These are phyloP conservation scores for Pterois miles DNA, from an alignment of 2,797 vertebrate species.

Conservation along the genomic window DNA sequence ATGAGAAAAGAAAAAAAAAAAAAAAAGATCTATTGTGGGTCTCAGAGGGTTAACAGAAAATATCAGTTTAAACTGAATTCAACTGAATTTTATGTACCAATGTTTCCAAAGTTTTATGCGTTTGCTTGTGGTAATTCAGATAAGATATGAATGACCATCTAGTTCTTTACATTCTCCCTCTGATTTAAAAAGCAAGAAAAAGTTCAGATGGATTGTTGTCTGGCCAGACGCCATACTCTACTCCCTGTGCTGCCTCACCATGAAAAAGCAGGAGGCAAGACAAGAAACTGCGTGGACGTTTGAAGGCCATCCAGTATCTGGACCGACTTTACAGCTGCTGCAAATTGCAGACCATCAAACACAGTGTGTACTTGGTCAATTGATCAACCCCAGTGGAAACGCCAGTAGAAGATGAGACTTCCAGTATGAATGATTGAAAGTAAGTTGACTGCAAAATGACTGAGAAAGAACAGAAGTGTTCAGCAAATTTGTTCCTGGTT, in stretches of 20 bases:
- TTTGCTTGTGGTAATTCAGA: not conserved
- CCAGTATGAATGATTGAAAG: not conserved
- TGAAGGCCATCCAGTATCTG: not conserved
- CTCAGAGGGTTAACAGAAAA: not conserved
- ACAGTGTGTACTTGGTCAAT: not conserved
- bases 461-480: not conserved
- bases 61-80: not conserved
- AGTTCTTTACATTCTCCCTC: not conserved
- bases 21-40: no score
- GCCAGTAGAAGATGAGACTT: not conserved
- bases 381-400: not conserved
- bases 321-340: not conserved
- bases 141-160: not conserved
- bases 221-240: not conserved
- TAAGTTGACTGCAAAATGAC: not conserved
- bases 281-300: not conserved
- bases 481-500: not conserved
- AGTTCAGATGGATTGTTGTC: not conserved
- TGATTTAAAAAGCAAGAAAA: not conserved
- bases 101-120: not conserved
- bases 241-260: not conserved
- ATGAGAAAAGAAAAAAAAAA: no score
- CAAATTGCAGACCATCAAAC: not conserved
- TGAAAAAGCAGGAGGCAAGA: not conserved
- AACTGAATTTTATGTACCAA: not conserved